These are phyloP conservation scores for Dolichallabes microphthalmus DNA, from an alignment of 2,113 vertebrate genomes.

Conservation along the genomic window DNA sequence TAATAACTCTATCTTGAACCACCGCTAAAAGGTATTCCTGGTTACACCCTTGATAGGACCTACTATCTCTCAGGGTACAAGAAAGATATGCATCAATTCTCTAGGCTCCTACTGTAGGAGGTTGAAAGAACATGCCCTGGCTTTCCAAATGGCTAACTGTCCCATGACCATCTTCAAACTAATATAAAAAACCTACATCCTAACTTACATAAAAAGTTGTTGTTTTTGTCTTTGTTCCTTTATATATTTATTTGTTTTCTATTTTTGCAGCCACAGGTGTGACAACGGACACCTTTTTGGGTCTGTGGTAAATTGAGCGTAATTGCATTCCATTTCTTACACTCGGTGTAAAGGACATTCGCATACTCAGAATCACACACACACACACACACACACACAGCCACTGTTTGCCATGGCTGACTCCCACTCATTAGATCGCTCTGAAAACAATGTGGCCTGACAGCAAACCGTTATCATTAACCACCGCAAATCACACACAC, in stretches of 20 bases:
- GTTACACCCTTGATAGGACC: background rate
- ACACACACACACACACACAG: background rate
- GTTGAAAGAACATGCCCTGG: background rate
- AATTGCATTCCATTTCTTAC: constrained; percentile 35
- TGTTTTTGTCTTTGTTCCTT: background rate
- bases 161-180: background rate
- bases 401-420: constrained; percentile 27
- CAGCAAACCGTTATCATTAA: constrained; percentile 36
- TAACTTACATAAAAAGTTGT: background rate
- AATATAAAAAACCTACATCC: background rate
- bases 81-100: background rate
- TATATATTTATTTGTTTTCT: background rate
- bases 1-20: no score
- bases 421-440: constrained; percentile 28
- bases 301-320: constrained; percentile 18
- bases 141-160: background rate
- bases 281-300: constrained; percentile 4
- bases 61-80: background rate
- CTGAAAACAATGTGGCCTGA: constrained; percentile 36
- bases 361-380: background rate
- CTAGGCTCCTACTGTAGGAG: no score
- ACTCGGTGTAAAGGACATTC: background rate
- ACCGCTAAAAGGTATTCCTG: no score
- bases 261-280: background rate
- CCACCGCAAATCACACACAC: constrained; percentile 36